These are phyloP conservation scores for Eristalinus aeneus DNA, from an alignment of 2,888 invertebrate genomes.

Conservation along the genomic window DNA sequence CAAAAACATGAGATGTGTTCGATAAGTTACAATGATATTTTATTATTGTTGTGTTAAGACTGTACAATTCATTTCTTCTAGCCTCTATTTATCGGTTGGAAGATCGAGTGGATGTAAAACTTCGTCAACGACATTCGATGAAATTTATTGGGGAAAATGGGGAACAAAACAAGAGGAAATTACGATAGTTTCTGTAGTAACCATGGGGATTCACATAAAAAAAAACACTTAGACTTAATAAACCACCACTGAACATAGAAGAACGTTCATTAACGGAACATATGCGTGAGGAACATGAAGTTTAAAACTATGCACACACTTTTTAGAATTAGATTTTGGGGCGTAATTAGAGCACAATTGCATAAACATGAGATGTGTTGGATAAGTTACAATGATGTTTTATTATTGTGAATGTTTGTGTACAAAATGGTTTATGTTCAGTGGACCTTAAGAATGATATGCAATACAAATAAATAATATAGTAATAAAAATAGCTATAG, in stretches of 20 bases:
- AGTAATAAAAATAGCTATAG: too few relatives aligned
- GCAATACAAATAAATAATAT: too few relatives aligned
- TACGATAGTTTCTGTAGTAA: background rate
- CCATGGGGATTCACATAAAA: slow-evolving; percentile 61
- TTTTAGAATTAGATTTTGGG: background rate
- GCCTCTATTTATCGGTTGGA: too few relatives aligned
- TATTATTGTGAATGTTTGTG: background rate
- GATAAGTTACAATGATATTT: slow-evolving; percentile 33
- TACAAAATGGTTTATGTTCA: background rate
- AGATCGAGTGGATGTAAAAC: background rate
- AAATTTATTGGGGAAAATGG: too few relatives aligned
- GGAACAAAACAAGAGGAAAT: background rate
- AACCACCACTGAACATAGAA: background rate
- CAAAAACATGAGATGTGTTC: slow-evolving; percentile 50
- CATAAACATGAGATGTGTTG: slow-evolving; percentile 51
- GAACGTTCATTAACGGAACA: background rate
- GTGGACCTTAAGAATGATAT: background rate
- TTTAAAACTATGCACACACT: background rate
- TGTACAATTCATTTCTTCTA: too few relatives aligned
- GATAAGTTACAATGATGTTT: slow-evolving; percentile 33
- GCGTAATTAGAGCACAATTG: background rate
- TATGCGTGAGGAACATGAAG: slow-evolving; percentile 2
- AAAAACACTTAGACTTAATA: slow-evolving; percentile 60
- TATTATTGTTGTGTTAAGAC: too few relatives aligned
- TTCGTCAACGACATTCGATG: too few relatives aligned